Percentiles rank a stretch among this genome's conserved stretches.
Evolutionary conservation across 2,113 vertebrate genomes (phyloP).

Genomic region (Machaerirhynchus nigripectus): DNA sequence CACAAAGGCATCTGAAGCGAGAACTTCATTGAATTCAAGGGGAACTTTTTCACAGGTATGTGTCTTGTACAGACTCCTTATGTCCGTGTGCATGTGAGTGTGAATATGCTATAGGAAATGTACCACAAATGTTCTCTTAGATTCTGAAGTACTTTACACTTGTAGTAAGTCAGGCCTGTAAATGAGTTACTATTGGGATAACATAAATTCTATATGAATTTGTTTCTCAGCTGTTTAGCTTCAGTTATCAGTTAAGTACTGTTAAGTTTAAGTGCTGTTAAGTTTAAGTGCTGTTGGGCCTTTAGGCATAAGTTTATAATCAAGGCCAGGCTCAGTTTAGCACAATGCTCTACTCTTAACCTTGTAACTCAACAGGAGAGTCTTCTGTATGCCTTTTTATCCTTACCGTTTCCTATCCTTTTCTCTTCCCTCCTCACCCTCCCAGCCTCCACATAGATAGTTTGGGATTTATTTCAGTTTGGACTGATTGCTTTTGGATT

Average conservation of each 20-base stretch:
- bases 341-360: not conserved
- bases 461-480: not conserved
- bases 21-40: not conserved
- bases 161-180: not conserved
- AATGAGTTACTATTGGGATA: fast-evolving
- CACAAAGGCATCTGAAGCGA: not conserved
- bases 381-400: not conserved
- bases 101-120: not conserved
- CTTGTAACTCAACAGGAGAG: not conserved
- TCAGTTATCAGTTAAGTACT: not conserved
- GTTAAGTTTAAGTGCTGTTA: not conserved
- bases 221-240: not conserved
- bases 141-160: not conserved
- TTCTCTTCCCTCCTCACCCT: not conserved
- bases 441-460: no score
- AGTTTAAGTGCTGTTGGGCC: no score
- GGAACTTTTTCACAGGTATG: not conserved
- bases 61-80: not conserved
- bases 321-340: not conserved
- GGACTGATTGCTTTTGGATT: not conserved
- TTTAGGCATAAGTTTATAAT: not conserved
- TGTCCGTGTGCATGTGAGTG: fast-evolving
- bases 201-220: not conserved
- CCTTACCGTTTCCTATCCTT: not conserved
- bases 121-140: not conserved